Base-by-base conservation (phyloP, 2,113 vertebrate species). In the Plecturocebus donacophilus region DNA sequence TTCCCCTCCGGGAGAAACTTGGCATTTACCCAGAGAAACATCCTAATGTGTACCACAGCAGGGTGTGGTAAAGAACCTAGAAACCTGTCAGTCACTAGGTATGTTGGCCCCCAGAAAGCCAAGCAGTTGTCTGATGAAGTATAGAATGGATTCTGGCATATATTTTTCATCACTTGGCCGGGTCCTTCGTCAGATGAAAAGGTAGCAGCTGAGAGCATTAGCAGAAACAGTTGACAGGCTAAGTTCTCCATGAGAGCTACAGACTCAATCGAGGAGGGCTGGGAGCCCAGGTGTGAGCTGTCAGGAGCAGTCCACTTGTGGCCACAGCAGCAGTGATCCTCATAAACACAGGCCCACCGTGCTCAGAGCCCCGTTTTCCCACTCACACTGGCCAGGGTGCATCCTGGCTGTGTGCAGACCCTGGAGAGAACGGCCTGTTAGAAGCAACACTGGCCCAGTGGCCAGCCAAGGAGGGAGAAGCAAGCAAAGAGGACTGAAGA, bases 1-100 rank as follows among this genome's bases (percentile, higher is more conserved):
- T 95, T 96, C 30, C 49, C 54, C 83, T 96, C 52, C 42, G 88
- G 90, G 91, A 93, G 66, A 91, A 94, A 45, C 56, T 94, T 96
- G 87, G 87, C 84, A 52, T 97, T 97, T 92, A 81, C 64, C 66
- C 77, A 92, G 96, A 92, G 93, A 95, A 92, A 85, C n/a, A 95
- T 61, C 68, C n/a, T 90, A 25, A 81, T 35, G 5, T 64, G 56
- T 75, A 20, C 79, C 35, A 12, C 32, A 88, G 85, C 27, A 40
- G 58, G 82, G 94, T 1, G 14, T 96, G 90, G 85, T 64, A 83
- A 85, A 79, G 86, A 95, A 87, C 91, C 68, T n/a, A 80, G 83
- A 81, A 91, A 84, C 3, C 1, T 93, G 91, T 86, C 90, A 91
- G 77, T 96, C 94, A 68, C 80, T 87, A n/a, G 86, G 56, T n/a